A percentile compares a stretch with the other conserved stretches of the same genome.
Evolutionary conservation across 2,797 vertebrate genomes (phyloP).

Genomic region (Percopsis omiscomaycus): DNA sequence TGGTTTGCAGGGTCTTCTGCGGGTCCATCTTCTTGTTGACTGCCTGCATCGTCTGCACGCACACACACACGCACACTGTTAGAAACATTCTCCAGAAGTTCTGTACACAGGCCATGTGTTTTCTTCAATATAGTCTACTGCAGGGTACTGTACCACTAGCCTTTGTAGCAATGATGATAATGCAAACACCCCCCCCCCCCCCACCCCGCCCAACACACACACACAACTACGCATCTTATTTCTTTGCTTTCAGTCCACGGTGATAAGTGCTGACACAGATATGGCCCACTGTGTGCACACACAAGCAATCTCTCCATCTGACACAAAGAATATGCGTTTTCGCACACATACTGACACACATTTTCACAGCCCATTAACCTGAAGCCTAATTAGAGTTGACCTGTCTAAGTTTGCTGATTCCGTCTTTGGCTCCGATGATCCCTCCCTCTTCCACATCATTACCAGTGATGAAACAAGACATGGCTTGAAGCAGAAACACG

Average conservation of each 20-base stretch:
- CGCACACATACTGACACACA: not conserved
- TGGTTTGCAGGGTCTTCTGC: constrained; percentile 94
- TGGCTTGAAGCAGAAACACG: constrained; percentile 38
- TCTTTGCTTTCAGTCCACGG: constrained; percentile 9
- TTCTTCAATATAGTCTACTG: not conserved
- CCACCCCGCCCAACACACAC: not conserved
- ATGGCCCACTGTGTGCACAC: constrained; percentile 3
- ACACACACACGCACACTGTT: constrained; percentile 5
- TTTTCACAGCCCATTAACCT: constrained; percentile 60
- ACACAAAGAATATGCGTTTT: constrained; percentile 6
- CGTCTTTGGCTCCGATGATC: constrained; percentile 44
- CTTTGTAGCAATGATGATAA: no score
- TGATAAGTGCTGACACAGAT: constrained; percentile 28
- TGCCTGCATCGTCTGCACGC: constrained; percentile 90
- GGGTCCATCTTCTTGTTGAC: constrained; percentile 99
- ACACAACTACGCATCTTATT: constrained; percentile 32
- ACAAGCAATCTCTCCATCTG: not conserved
- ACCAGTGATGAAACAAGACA: constrained; percentile 24
- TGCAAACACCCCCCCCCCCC: no score
- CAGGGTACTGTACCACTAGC: no score
- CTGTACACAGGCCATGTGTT: not conserved
- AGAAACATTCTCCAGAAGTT: not conserved
- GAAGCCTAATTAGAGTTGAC: constrained; percentile 67
- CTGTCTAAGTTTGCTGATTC: constrained; percentile 43
- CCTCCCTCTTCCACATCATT: constrained; percentile 59